Evolutionary conservation across 2,888 invertebrate species (phyloP).

Genomic region (Acrocyrtus sp.): DNA sequence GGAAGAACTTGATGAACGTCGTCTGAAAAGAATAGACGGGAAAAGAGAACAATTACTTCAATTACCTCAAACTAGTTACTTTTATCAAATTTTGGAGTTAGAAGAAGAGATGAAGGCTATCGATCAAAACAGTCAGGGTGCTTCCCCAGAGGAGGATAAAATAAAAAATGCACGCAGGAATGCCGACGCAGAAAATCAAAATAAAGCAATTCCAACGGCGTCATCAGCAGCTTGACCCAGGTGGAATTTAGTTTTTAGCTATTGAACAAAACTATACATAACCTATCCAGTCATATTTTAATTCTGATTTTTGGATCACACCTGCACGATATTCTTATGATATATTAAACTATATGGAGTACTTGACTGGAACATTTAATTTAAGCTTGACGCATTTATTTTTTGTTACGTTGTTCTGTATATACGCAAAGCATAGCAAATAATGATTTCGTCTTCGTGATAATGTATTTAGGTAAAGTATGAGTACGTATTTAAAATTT

Average conservation of each 20-base stretch:
- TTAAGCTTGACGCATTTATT: constrained; percentile 22
- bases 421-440: too few species aligned
- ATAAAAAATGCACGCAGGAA: constrained; percentile 1
- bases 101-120: constrained; percentile 38
- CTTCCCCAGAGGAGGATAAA: neutral
- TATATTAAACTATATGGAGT: neutral
- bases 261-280: neutral
- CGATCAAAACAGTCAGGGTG: constrained; percentile 5
- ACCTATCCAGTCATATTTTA: too few species aligned
- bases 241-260: constrained; percentile 1
- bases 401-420: too few species aligned
- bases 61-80: constrained; percentile 80
- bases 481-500: too few species aligned
- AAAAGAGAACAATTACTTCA: constrained; percentile 84
- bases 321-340: neutral
- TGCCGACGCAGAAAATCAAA: neutral
- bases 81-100: constrained; percentile 48
- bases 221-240: constrained; percentile 12
- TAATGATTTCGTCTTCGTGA: too few species aligned
- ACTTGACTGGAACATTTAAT: neutral
- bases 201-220: neutral
- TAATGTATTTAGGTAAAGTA: too few species aligned
- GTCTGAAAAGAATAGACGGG: constrained; percentile 82
- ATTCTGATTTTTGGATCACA: neutral
- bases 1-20: constrained; percentile 85